Evolutionary conservation across 2,797 vertebrate genomes (phyloP), one percentile per base, ranked within the genome.

Genomic region (Eremophila alpestris): DNA sequence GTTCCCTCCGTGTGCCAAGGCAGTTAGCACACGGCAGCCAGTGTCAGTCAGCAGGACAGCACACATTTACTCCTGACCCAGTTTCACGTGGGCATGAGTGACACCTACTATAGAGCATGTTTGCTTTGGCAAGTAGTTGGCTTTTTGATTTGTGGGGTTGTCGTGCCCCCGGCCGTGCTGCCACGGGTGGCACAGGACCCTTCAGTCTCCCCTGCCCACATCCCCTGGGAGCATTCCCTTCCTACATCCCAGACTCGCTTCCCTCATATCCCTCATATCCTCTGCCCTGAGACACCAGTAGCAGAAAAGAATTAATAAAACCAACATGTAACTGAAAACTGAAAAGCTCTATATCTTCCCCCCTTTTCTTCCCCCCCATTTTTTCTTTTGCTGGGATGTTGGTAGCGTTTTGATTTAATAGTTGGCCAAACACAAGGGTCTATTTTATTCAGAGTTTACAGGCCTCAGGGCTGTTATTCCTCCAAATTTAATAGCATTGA

Each of bases 401-500:
- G 98, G 97, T 98, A 97, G 96, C 97, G 5, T 98, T 98, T 98
- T 98, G 98, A 98, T 98, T 98, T 98, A 98, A 98, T 98, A 98
- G 98, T 98, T 98, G 98, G 98, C 97, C 98, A 98, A 98, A 98
- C 98, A 98, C 98, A 98, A 98, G 98, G 98, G 98, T 97, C 98
- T 98, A 97, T 98, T 98, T 98, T 98, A 98, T 97, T 98, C 98
- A 92, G 97, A 98, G 97, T 98, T 98, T 98, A 98, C 98, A 98
- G 98, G 98, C 98, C 98, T 98, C 97, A 95, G 98, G 98, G 98
- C 98, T 98, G 98, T 98, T 98, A 98, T 98, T 98, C 98, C 97
- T 98, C 98, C 97, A 98, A 98, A 98, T 98, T 98, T 98, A 98
- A 98, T 98, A 98, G 98, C 98, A 98, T 97, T 94, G 98, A 98